Base-by-base conservation (phyloP, 2,113 vertebrate genomes). In the Nyctereutes procyonoides region DNA sequence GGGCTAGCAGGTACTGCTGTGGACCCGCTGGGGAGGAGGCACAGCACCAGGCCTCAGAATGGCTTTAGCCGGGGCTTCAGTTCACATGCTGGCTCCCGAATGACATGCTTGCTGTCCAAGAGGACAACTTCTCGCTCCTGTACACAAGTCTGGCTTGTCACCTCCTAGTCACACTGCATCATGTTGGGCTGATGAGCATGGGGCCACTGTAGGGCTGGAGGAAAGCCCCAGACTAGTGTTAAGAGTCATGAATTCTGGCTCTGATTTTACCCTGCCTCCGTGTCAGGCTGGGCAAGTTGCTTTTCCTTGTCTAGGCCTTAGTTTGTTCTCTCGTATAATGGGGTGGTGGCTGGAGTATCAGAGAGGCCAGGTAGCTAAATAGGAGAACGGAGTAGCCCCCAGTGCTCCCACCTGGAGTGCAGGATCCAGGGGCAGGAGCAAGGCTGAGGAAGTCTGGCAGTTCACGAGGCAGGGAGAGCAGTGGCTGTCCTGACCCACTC, bases 121-220 rank as follows among this genome's bases (percentile, higher is more conserved):
- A 48, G 62, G 8, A n/a, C 0, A 15, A 1, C 20, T n/a, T 35
- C 53, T 13, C 19, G 12, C 16, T 14, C 1, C 55, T 7, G 51
- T 11, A 5, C 22, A 12, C 16, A 30, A 48, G 8, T 5, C 35
- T 24, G 32, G 35, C 51, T 30, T 30, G 58, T 26, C 17, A 1
- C 12, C 4, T 14, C 26, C 0, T 5, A 10, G 28, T 79, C 60
- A 15, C 13, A 35, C 0, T 1, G 69, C 19, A 1, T 51, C 24
- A 26, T 4, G 48, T 43, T n/a, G 5, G 58, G 20, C 58, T 16
- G 22, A 48, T 3, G 38, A 22, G 43, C 43, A 38, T 30, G 38
- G 77, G 77, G 58, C 32, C 38, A 11, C 6, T 5, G 3, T 32
- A 58, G 76, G 35, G 77, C 48, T 19, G 28, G 8, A 5, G 15